Evolutionary conservation across 2,113 vertebrate genomes (phyloP), one percentile per base, ranked within the genome.

Genomic region (Anolis sagrei): DNA sequence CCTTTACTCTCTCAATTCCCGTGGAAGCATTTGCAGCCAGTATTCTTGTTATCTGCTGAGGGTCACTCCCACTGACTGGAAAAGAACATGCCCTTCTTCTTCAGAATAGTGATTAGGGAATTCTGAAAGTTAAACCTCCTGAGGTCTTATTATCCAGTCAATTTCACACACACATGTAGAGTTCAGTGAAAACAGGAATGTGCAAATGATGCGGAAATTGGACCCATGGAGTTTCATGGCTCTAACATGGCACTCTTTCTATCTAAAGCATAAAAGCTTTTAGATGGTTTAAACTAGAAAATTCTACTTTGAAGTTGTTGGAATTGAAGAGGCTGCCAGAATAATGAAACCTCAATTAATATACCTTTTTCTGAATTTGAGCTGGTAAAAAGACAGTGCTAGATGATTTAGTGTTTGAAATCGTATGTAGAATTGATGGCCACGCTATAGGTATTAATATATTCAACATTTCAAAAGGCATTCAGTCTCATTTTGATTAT

Each of bases 41-140:
- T 10, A 27, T 1, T 34, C 29, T 61, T 72, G 4, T 19, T 82
- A 48, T n/a, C 2, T 23, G 77, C 5, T 36, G n/a, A 83, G 81
- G 23, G 39, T 73, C 25, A 74, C 81, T 49, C 49, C 29, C 16
- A 16, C n/a, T 87, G 68, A 77, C 29, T 79, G 79, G 54, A 87
- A 39, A 14, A 29, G 78, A 79, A 73, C 21, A 36, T 75, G 14
- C 39, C n/a, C 44, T 82, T 87, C 23, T 68, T 54, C 51, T 82
- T 87, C 51, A 83, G 58, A 64, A 79, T 79, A 58, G 39, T 87
- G 75, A 87, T 83, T 83, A 76, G 69, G 81, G 83, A 87, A 73
- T 78, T 23, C 51, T 83, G 75, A 81, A 86, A 51, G 81, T 79
- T 91, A 87, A 83, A 89, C 70, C 87, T 76, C 44, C 75, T 83